Evolutionary conservation across 2,888 invertebrate genomes (phyloP).

Genomic region (Diarsia brunnea): DNA sequence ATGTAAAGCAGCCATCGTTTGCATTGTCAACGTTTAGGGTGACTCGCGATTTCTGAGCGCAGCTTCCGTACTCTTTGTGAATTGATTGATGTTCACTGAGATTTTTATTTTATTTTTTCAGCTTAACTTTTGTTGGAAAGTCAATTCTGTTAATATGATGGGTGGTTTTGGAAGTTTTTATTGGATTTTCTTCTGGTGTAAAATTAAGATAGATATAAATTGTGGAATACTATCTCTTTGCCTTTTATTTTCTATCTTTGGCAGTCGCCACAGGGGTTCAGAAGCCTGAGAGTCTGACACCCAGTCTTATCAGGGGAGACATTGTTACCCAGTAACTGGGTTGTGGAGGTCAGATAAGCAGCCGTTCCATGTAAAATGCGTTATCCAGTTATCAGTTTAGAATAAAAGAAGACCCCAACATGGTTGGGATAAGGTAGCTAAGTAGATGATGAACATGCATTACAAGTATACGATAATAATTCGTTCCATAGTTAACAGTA

Average conservation of each 20-base stretch:
- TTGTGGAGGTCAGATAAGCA: neutral
- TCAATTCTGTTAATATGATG: slow-evolving; percentile 30
- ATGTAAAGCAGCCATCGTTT: slow-evolving; percentile 60
- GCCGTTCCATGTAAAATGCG: neutral
- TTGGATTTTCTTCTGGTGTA: neutral
- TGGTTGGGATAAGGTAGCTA: neutral
- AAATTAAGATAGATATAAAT: neutral
- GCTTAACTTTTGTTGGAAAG: slow-evolving; percentile 32
- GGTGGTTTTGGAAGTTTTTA: neutral
- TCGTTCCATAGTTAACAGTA: neutral
- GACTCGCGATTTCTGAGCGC: slow-evolving; percentile 58
- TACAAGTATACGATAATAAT: neutral
- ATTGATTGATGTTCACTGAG: slow-evolving; percentile 63
- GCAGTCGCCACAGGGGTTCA: neutral
- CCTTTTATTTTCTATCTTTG: neutral
- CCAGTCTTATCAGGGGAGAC: neutral
- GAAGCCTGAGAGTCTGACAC: no score
- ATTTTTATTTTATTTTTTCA: slow-evolving; percentile 58
- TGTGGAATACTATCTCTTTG: slow-evolving; percentile 1
- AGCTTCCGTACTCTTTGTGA: slow-evolving; percentile 53
- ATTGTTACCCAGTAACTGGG: neutral
- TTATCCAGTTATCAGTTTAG: neutral
- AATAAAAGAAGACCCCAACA: neutral
- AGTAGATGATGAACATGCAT: neutral
- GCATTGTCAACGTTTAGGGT: slow-evolving; percentile 60